These are phyloP conservation scores for Capromys pilorides DNA, from an alignment of 2,797 vertebrate species.

Conservation along the genomic window DNA sequence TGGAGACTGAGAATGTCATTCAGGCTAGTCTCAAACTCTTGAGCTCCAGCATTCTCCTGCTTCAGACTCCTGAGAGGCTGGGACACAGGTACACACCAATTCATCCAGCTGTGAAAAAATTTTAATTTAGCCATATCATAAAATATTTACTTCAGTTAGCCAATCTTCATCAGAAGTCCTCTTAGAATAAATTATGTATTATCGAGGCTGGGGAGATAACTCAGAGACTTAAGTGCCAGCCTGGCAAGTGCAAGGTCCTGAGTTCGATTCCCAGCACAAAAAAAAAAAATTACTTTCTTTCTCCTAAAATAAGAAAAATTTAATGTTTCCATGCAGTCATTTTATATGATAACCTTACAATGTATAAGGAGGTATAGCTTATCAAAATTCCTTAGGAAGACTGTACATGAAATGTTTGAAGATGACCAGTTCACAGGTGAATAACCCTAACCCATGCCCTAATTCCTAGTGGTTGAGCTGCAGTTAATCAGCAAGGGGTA, in stretches of 20 bases:
- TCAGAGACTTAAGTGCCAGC: too few species aligned
- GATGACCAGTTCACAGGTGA: constrained; percentile 37
- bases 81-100: not conserved
- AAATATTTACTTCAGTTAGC: constrained; percentile 35
- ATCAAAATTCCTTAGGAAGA: not conserved
- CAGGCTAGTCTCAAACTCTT: not conserved
- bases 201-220: too few species aligned
- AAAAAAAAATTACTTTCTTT: not conserved
- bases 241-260: too few species aligned
- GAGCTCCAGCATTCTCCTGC: not conserved
- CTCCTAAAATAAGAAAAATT: constrained; percentile 44
- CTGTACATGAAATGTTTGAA: constrained; percentile 24
- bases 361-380: not conserved
- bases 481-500: constrained; percentile 10
- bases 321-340: constrained; percentile 24
- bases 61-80: not conserved
- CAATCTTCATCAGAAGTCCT: not conserved
- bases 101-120: not conserved
- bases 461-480: constrained; percentile 32
- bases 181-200: constrained; percentile 25
- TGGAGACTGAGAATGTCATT: not conserved
- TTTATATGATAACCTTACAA: not conserved
- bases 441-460: constrained; percentile 35
- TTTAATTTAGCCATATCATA: constrained; percentile 13
- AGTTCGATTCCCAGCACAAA: too few species aligned